Base-by-base conservation (phyloP, 2,888 invertebrate species). In the Noctua pronuba region DNA sequence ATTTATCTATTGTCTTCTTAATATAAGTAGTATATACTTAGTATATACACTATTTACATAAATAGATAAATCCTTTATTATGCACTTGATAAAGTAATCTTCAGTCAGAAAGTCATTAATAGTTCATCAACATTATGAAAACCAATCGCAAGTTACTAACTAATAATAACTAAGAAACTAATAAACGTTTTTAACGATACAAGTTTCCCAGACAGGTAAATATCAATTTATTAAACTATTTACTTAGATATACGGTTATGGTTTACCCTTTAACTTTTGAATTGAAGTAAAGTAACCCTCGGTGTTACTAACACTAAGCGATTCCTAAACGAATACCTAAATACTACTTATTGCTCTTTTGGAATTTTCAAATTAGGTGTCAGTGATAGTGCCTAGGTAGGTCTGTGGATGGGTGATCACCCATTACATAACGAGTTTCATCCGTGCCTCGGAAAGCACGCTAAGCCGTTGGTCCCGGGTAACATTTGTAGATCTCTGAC, bases 71-170 rank as follows among this genome's bases (percentile, higher is more conserved):
- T 44, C 18, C 11, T 31, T 44, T 24, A 64, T n/a, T 38, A 83
- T 44, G 60, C 44, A 83, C 38, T 70, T 49, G 5, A n/a, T 21
- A 46, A 65, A 66, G 18, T 77, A 55, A 76, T 76, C 38, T 67
- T 73, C 5, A 41, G 41, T 60, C 24, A 6, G 18, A 70, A 83
- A 77, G 52, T 46, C 58, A 52, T 83, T 86, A 86, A 76, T 62
- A 83, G 66, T 83, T 74, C 44, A 86, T 83, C 66, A 83, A 73
- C 60, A 18, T 71, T 41, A 77, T 83, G 73, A 74, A 71, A 77
- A 55, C 52, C 65, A 77, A 83, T 83, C 66, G 46, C 68, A 83
- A 83, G 52, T 77, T 83, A 46, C 28, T 58, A 46, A n/a, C n/a
- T n/a, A n/a, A n/a, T n/a, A n/a, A n/a, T n/a, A n/a, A n/a, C n/a